These are phyloP conservation scores for Bombus confusus DNA, from an alignment of 1,140 invertebrate species.

Conservation along the genomic window DNA sequence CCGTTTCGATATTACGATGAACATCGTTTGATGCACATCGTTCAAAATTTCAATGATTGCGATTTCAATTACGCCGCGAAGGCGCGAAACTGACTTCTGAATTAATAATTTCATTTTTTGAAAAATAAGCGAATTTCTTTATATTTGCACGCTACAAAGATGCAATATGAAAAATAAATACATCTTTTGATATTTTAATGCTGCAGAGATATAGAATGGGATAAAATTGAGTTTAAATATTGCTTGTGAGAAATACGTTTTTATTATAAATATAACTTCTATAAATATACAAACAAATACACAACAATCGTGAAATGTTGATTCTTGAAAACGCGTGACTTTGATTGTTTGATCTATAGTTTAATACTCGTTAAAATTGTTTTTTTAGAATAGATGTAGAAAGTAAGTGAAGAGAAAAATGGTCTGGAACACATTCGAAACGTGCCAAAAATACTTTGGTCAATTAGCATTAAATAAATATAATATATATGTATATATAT, in stretches of 20 bases:
- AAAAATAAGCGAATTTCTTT: not conserved
- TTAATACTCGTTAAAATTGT: slow-evolving; percentile 25
- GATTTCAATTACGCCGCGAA: not conserved
- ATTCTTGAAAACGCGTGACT: slow-evolving; percentile 34
- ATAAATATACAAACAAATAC: not conserved
- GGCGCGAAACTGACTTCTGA: not conserved
- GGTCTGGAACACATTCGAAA: slow-evolving; percentile 77
- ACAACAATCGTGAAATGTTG: not conserved
- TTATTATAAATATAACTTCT: not conserved
- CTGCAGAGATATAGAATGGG: too few relatives aligned
- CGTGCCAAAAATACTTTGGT: slow-evolving; percentile 70
- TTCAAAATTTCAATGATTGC: not conserved
- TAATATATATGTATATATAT: not conserved
- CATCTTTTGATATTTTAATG: not conserved
- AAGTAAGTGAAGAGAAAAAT: slow-evolving; percentile 73
- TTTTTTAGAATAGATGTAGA: slow-evolving; percentile 51
- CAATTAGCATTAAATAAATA: slow-evolving; percentile 51
- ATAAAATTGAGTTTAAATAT: not conserved
- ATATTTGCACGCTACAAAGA: too few relatives aligned
- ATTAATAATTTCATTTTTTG: not conserved
- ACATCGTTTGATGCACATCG: not conserved
- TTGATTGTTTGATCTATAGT: slow-evolving; percentile 12
- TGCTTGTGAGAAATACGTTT: not conserved
- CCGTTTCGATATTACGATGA: too few relatives aligned
- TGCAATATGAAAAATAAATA: not conserved